Evolutionary conservation across 2,113 vertebrate genomes (phyloP).

Genomic region (Apteryx owenii): DNA sequence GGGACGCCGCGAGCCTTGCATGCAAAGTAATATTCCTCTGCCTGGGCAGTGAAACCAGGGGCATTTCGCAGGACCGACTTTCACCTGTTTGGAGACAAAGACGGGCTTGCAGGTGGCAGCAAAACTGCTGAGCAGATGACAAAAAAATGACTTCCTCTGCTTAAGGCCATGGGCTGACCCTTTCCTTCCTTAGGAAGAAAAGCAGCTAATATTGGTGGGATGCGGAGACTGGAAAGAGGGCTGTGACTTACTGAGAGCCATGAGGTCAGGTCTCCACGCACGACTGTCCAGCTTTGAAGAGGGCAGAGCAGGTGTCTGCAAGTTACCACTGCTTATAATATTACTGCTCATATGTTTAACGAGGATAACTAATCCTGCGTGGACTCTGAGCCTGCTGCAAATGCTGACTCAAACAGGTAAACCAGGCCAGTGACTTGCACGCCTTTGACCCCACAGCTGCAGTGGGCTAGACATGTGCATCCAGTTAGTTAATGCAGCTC

Average conservation of each 20-base stretch:
- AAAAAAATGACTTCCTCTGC: rapidly evolving
- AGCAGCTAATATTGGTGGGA: too few species aligned
- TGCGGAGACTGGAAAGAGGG: neutral
- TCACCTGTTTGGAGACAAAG: neutral
- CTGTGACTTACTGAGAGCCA: neutral
- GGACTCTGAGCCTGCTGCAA: neutral
- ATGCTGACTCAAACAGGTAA: rapidly evolving
- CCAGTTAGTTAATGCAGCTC: rapidly evolving
- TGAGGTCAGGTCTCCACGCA: neutral
- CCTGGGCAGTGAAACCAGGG: neutral
- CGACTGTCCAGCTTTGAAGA: neutral
- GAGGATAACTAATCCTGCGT: neutral
- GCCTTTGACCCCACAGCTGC: neutral
- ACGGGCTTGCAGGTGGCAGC: neutral
- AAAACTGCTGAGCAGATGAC: rapidly evolving
- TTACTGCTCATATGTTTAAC: neutral
- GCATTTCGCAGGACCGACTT: neutral
- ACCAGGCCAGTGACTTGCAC: rapidly evolving
- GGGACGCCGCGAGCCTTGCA: rapidly evolving
- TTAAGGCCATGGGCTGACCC: too few species aligned
- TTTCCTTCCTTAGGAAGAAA: neutral
- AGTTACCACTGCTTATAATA: neutral
- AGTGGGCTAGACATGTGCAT: rapidly evolving
- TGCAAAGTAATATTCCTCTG: neutral
- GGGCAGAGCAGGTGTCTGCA: neutral